phyloP scores from a whole-genome alignment of 2,113 vertebrate species.

The Numenius arquata region DNA sequence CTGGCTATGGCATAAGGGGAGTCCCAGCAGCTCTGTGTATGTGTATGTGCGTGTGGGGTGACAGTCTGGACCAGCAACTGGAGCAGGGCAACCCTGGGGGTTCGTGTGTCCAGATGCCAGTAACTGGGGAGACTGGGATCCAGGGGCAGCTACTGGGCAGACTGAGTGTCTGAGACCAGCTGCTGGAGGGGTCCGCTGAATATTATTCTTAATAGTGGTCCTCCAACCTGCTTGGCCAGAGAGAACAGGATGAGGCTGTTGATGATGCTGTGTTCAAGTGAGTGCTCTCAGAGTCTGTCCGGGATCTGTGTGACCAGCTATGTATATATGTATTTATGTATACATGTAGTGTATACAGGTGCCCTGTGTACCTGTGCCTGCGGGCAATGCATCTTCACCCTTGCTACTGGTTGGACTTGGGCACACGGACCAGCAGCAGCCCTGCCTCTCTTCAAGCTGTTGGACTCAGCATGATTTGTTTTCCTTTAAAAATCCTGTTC shows the following conservation, averaged over 20 bases:
- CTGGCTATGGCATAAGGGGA: not conserved
- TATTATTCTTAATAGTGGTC: not conserved
- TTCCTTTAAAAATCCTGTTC: not conserved
- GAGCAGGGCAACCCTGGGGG: not conserved
- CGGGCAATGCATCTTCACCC: not conserved
- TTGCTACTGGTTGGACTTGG: not conserved
- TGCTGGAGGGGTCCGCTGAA: not conserved
- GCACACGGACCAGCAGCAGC: not conserved
- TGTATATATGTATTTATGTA: not conserved
- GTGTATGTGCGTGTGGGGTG: too few species aligned
- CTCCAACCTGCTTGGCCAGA: not conserved
- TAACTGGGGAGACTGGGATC: not conserved
- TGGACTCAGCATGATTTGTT: not conserved
- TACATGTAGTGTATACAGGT: accelerated
- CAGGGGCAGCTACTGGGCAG: not conserved
- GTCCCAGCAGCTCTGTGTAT: not conserved
- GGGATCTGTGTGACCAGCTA: not conserved
- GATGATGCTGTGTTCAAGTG: not conserved
- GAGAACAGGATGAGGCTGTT: not conserved
- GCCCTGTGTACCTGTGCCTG: not conserved
- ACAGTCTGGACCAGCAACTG: not conserved
- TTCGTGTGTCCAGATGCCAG: not conserved
- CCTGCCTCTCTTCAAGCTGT: not conserved
- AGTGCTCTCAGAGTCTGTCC: not conserved
- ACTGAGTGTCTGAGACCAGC: not conserved